Percentiles rank a stretch among this genome's conserved stretches.
Evolutionary conservation across 2,888 invertebrate species (phyloP).

Genomic region (Agrochola lychnidis): DNA sequence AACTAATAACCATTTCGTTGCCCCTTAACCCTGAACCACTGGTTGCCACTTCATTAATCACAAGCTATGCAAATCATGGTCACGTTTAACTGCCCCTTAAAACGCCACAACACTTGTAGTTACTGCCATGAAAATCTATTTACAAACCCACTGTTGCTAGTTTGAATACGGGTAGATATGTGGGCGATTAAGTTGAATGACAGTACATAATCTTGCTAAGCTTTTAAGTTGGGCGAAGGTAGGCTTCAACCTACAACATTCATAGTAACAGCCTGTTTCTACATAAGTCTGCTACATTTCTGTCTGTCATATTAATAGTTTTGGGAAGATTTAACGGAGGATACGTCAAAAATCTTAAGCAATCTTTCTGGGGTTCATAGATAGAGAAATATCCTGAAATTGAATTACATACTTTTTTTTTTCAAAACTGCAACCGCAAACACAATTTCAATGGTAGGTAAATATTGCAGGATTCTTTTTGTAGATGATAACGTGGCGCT

Average conservation of each 20-base stretch:
- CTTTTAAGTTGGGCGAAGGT: neutral
- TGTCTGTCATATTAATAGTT: neutral
- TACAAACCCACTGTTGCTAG: constrained; percentile 25
- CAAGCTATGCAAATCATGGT: constrained; percentile 63
- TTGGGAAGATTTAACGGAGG: neutral
- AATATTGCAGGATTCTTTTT: neutral
- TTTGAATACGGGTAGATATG: constrained; percentile 11
- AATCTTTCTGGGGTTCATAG: neutral
- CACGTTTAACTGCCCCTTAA: constrained; percentile 49
- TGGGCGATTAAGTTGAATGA: neutral
- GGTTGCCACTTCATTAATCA: constrained; percentile 55
- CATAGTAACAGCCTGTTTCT: neutral
- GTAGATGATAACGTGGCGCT: neutral
- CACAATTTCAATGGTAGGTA: neutral
- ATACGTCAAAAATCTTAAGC: neutral
- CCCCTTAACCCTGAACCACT: constrained; percentile 26
- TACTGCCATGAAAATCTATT: constrained; percentile 51
- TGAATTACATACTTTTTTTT: neutral
- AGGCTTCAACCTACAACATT: neutral
- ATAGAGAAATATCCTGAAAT: neutral
- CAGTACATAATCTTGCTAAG: neutral
- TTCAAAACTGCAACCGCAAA: neutral
- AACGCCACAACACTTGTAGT: constrained; percentile 60
- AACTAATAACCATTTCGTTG: constrained; percentile 29
- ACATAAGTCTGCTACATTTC: too few species aligned